phyloP scores from a whole-genome alignment of 2,888 invertebrate genomes.

The Bimastos eiseni region DNA sequence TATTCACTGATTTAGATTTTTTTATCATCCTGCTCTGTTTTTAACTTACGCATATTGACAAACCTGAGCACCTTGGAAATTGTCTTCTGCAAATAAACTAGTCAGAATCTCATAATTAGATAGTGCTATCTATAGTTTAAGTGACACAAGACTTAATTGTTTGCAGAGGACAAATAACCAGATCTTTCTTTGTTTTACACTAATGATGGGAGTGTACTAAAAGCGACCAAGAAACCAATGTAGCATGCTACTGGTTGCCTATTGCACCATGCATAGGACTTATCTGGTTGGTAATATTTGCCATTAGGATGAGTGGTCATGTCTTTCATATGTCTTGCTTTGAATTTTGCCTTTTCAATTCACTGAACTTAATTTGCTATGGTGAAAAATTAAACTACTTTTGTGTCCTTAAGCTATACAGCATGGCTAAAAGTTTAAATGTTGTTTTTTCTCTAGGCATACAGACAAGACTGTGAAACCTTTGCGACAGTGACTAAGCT shows the following conservation, averaged over 20 bases:
- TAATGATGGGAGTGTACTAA: too few species aligned
- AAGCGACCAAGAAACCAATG: too few species aligned
- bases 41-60: not conserved
- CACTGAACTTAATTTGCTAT: not conserved
- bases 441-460: slow-evolving; percentile 42
- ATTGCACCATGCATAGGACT: not conserved
- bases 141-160: not conserved
- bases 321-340: not conserved
- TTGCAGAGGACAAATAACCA: too few species aligned
- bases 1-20: not conserved
- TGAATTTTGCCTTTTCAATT: not conserved
- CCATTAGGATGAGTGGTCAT: not conserved
- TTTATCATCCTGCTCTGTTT: not conserved
- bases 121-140: not conserved
- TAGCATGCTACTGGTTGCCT: not conserved
- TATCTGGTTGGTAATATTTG: not conserved
- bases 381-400: not conserved
- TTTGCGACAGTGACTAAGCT: slow-evolving; percentile 51
- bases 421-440: not conserved
- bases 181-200: too few species aligned
- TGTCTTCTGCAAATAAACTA: too few species aligned
- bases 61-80: not conserved
- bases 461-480: slow-evolving; percentile 51
- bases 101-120: not conserved
- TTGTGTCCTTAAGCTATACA: not conserved